A percentile compares a stretch with the other conserved stretches of the same genome.
phyloP scores from a whole-genome alignment of 2,113 vertebrate species.

The Deroptyus accipitrinus region DNA sequence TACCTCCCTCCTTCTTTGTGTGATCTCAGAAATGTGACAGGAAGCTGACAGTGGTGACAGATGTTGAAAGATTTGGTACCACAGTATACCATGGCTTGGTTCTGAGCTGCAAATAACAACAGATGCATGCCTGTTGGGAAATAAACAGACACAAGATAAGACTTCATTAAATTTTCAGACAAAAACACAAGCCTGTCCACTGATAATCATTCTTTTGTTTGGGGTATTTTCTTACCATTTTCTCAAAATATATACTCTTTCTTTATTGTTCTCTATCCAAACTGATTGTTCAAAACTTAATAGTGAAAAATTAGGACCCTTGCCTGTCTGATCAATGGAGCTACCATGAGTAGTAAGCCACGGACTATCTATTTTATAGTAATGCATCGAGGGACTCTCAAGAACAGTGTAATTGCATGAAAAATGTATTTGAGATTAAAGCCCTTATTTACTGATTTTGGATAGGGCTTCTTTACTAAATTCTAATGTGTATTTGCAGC shows the following conservation, averaged over 20 bases:
- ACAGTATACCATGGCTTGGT: neutral
- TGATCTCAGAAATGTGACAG: neutral
- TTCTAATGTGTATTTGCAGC: neutral
- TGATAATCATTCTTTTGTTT: neutral
- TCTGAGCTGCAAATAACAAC: neutral
- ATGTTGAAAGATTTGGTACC: neutral
- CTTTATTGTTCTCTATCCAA: neutral
- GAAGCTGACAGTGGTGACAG: neutral
- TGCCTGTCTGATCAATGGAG: neutral
- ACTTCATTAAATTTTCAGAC: neutral
- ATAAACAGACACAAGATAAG: neutral
- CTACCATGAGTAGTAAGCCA: neutral
- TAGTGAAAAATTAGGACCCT: neutral
- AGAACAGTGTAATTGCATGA: neutral
- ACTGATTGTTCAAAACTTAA: neutral
- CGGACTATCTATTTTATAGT: neutral
- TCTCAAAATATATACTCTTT: neutral
- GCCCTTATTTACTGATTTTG: neutral
- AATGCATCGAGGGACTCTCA: neutral
- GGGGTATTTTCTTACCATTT: neutral
- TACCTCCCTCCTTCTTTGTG: neutral
- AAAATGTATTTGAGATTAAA: neutral
- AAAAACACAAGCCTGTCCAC: neutral
- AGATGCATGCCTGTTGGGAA: neutral
- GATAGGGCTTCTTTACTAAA: neutral